phyloP scores from a whole-genome alignment of 2,113 vertebrate genomes.

The Alethe diademata region DNA sequence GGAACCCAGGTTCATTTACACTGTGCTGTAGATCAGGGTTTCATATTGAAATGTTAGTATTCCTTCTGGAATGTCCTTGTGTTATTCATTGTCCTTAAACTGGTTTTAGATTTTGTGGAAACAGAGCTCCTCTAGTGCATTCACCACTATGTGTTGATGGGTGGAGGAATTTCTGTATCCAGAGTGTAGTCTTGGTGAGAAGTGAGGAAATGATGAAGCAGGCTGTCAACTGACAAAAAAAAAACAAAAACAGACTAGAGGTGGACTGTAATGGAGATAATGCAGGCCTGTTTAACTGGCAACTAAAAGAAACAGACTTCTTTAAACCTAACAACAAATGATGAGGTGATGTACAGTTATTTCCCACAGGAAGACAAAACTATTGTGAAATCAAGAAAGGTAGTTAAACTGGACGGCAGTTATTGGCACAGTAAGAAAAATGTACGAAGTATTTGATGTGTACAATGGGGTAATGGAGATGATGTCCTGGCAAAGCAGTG shows the following conservation, averaged over 20 bases:
- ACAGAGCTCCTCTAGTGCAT: background rate
- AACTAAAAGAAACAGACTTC: background rate
- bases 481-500: background rate
- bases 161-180: background rate
- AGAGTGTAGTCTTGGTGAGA: background rate
- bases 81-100: background rate
- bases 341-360: background rate
- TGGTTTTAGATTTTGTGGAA: background rate
- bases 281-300: background rate
- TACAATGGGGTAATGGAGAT: background rate
- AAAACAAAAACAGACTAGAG: too few species aligned
- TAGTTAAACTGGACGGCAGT: background rate
- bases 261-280: background rate
- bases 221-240: background rate
- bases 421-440: background rate
- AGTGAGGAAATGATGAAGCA: background rate
- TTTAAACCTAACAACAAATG: background rate
- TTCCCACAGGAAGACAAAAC: background rate
- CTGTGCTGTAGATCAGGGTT: background rate
- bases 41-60: background rate
- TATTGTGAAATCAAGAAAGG: background rate
- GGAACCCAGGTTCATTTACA: background rate
- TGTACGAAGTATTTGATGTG: background rate
- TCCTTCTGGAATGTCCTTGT: background rate
- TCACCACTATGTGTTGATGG: fast-evolving